phyloP scores from a whole-genome alignment of 2,888 invertebrate species.

The Drepanosiphum platanoidis region DNA sequence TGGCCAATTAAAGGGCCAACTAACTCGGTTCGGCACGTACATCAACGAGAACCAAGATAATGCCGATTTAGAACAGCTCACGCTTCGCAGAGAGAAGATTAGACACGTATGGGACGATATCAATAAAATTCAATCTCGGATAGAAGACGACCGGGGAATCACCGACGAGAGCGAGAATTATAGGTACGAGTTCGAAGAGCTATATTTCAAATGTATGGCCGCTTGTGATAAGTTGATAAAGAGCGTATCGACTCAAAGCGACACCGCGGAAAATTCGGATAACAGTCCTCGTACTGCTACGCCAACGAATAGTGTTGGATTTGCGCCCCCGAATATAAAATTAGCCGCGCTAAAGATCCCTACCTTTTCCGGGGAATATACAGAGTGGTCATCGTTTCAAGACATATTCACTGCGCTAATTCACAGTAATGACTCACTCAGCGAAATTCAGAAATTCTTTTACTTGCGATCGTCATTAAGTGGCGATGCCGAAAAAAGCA shows the following conservation, averaged over 20 bases:
- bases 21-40: neutral
- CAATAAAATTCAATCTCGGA: conserved; percentile 6
- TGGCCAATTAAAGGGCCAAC: neutral
- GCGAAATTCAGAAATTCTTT: conserved; percentile 9
- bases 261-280: too few relatives aligned
- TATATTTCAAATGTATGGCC: conserved; percentile 6
- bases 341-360: neutral
- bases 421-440: neutral
- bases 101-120: neutral
- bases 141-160: neutral
- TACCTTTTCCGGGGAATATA: neutral
- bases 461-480: too few relatives aligned
- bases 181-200: neutral
- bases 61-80: neutral
- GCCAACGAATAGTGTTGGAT: neutral
- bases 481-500: neutral
- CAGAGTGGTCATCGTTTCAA: neutral
- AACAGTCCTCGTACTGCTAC: too few relatives aligned
- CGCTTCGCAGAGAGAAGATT: neutral
- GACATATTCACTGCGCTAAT: conserved; percentile 8
- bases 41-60: neutral
- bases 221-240: neutral
- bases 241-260: neutral
- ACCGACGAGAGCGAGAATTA: neutral
- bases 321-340: neutral